These are phyloP conservation scores for Sinocyclocheilus rhinocerous DNA, from an alignment of 2,113 vertebrate species.

Conservation along the genomic window DNA sequence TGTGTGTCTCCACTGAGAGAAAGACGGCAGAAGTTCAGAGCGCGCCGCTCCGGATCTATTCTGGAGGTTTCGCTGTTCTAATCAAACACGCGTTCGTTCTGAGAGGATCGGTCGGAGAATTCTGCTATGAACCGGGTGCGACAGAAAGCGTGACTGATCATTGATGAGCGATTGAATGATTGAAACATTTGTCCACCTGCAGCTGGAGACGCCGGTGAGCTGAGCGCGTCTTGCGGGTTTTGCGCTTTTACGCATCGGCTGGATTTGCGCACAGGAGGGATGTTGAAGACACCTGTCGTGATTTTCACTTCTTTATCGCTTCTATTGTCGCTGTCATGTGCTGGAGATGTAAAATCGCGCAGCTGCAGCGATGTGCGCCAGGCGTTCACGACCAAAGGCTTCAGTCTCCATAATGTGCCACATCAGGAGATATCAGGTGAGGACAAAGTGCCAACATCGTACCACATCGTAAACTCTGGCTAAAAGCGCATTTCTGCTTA, in stretches of 20 bases:
- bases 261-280: conserved; percentile 70
- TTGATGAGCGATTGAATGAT: conserved; percentile 44
- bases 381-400: conserved; percentile 88
- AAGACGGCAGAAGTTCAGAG: conserved; percentile 71
- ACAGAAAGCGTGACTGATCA: conserved; percentile 66
- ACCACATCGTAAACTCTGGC: not conserved
- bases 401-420: conserved; percentile 87
- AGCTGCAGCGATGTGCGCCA: conserved; percentile 91
- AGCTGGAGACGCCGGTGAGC: conserved; percentile 42
- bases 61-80: conserved; percentile 50
- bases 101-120: conserved; percentile 35
- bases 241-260: conserved; percentile 53
- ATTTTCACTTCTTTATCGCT: conserved; percentile 71
- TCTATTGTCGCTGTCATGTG: conserved; percentile 74
- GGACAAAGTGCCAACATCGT: conserved; percentile 7
- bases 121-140: conserved; percentile 63
- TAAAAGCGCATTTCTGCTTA: too few relatives aligned
- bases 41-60: conserved; percentile 58
- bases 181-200: conserved; percentile 56
- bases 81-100: conserved; percentile 42
- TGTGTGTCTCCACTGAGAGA: conserved; percentile 56
- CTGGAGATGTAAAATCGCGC: conserved; percentile 83
- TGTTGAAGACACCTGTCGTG: conserved; percentile 74
- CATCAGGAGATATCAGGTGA: conserved; percentile 93
- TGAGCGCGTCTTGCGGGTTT: conserved; percentile 35